phyloP scores from a whole-genome alignment of 2,797 vertebrate genomes.

The Melopsittacus undulatus region DNA sequence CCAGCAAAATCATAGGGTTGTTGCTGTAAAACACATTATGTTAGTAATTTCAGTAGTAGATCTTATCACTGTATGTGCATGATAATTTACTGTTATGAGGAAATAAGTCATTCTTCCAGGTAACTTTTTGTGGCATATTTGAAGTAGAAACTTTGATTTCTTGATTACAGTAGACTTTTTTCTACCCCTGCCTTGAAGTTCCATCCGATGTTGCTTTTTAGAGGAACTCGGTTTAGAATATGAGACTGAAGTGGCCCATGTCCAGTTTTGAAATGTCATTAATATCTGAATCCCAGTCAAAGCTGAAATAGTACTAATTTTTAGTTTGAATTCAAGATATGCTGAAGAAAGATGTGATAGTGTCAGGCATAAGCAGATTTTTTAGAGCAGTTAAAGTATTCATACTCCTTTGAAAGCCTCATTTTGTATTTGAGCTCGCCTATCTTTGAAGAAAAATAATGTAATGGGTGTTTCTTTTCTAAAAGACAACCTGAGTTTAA shows the following conservation, averaged over 20 bases:
- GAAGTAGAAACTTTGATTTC: not conserved
- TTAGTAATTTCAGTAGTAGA: not conserved
- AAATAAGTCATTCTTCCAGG: not conserved
- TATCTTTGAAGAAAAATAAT: not conserved
- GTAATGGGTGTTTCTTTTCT: not conserved
- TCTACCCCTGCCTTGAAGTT: not conserved
- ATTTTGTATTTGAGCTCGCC: not conserved
- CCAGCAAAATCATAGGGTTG: not conserved
- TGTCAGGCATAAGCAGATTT: not conserved
- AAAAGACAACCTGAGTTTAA: not conserved
- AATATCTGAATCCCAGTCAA: not conserved
- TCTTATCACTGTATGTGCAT: not conserved
- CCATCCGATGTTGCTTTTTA: not conserved
- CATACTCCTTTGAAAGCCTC: not conserved
- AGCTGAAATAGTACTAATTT: not conserved
- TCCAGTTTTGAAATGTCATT: not conserved
- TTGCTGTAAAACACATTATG: not conserved
- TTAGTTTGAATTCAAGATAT: not conserved
- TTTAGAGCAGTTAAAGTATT: not conserved
- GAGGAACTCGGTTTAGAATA: not conserved
- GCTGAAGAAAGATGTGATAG: not conserved
- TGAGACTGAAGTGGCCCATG: not conserved
- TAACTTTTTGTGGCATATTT: not conserved
- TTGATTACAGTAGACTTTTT: not conserved
- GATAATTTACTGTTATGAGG: not conserved